phyloP scores from a whole-genome alignment of 2,888 invertebrate species.

The Aporophyla lueneburgensis region DNA sequence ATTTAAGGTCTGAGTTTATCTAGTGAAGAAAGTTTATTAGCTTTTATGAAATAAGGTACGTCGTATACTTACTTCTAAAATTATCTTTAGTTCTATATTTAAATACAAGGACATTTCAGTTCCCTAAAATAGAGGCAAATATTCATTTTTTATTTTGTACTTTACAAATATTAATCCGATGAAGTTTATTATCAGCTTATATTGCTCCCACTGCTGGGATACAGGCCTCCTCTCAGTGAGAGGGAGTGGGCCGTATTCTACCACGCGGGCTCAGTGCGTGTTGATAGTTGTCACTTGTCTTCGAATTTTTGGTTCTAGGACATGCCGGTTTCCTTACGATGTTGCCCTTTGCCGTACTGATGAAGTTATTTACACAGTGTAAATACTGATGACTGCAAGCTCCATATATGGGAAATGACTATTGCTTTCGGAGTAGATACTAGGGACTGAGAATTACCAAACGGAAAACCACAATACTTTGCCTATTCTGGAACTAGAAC shows the following conservation, averaged over 20 bases:
- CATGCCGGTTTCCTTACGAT: no score
- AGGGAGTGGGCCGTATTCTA: no score
- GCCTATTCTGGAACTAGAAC: not conserved
- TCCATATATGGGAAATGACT: not conserved
- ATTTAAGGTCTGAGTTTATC: conserved; percentile 55
- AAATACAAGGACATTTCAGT: not conserved
- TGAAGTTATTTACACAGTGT: no score
- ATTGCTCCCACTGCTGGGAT: no score
- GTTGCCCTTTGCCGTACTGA: no score
- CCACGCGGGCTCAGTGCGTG: no score
- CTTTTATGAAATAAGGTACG: conserved; percentile 24
- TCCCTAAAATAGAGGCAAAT: not conserved
- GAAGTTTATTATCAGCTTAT: no score
- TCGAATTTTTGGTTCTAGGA: no score
- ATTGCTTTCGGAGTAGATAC: conserved; percentile 1
- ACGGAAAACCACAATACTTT: conserved; percentile 19
- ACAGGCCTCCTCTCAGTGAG: no score
- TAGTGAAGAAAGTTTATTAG: conserved; percentile 49
- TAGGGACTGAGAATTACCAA: not conserved
- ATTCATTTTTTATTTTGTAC: no score
- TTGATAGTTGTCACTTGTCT: no score
- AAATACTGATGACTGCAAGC: not conserved
- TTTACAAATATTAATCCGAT: not conserved
- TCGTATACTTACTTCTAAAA: not conserved
- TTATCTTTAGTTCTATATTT: not conserved